Evolutionary conservation across 2,113 vertebrate species (phyloP).

Genomic region (Anoplopoma fimbria): DNA sequence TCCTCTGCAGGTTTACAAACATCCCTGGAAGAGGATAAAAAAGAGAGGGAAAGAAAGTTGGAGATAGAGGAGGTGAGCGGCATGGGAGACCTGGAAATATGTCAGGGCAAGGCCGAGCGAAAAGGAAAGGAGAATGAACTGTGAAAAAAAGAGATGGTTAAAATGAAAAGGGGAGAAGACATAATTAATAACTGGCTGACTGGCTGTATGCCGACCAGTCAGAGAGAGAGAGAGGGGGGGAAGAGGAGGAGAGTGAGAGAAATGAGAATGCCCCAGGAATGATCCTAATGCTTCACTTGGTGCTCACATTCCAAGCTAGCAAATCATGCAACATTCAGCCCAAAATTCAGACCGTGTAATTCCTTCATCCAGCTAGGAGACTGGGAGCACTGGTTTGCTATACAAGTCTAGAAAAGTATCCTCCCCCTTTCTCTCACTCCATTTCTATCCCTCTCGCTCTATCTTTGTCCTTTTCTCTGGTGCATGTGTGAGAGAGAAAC

Average conservation of each 20-base stretch:
- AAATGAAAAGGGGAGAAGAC: slow-evolving; percentile 47
- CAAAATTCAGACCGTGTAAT: slow-evolving; percentile 51
- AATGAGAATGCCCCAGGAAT: slow-evolving; percentile 71
- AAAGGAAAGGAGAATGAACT: slow-evolving; percentile 41
- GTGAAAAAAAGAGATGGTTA: slow-evolving; percentile 23
- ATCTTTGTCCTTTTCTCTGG: not conserved
- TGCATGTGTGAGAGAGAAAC: slow-evolving; percentile 52
- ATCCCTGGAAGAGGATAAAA: slow-evolving; percentile 44
- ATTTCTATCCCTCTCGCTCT: slow-evolving; percentile 14
- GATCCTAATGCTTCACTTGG: slow-evolving; percentile 76
- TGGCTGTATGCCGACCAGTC: slow-evolving; percentile 45
- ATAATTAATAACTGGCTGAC: slow-evolving; percentile 63
- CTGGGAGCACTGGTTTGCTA: slow-evolving; percentile 40
- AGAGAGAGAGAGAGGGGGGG: slow-evolving; percentile 23
- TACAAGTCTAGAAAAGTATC: too few species aligned
- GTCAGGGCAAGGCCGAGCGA: slow-evolving; percentile 49
- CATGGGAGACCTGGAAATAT: slow-evolving; percentile 56
- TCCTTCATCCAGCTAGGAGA: slow-evolving; percentile 51
- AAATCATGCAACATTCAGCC: slow-evolving; percentile 70
- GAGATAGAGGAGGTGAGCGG: slow-evolving; percentile 24
- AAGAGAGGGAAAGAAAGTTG: slow-evolving; percentile 29
- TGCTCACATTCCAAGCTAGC: slow-evolving; percentile 78
- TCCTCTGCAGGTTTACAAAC: slow-evolving; percentile 78
- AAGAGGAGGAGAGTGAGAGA: slow-evolving; percentile 22
- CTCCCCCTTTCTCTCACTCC: not conserved